phyloP scores from a whole-genome alignment of 2,113 vertebrate species.

The Phyllostomus hastatus region DNA sequence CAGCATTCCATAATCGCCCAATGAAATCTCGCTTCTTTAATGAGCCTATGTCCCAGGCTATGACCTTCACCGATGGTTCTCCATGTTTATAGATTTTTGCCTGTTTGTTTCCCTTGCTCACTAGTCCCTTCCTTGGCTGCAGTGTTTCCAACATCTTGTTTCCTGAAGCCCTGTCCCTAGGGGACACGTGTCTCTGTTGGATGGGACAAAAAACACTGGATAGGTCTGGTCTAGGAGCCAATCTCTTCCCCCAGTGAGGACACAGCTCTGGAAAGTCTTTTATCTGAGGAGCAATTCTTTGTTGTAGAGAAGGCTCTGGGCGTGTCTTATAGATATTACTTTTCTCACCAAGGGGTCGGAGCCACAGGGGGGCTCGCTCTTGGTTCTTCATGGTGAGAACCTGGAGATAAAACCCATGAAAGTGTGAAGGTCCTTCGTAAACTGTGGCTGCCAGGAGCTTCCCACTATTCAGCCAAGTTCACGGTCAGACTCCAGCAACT shows the following conservation, averaged over 20 bases:
- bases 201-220: neutral
- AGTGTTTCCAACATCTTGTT: neutral
- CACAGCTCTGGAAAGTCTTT: neutral
- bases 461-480: neutral
- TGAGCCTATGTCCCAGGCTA: neutral
- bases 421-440: neutral
- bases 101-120: neutral
- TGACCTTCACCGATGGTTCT: neutral
- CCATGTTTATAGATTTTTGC: neutral
- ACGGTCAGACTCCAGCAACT: neutral
- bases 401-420: neutral
- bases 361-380: neutral
- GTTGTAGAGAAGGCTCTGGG: neutral
- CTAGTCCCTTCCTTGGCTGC: neutral
- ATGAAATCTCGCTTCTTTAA: neutral
- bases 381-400: neutral
- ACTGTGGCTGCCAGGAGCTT: neutral
- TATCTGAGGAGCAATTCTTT: neutral
- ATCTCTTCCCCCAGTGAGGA: neutral
- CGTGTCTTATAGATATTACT: neutral
- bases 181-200: neutral
- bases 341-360: neutral
- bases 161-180: neutral
- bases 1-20: neutral
- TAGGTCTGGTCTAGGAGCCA: neutral